Percentiles rank a stretch among this genome's conserved stretches.
phyloP scores from a whole-genome alignment of 2,888 invertebrate genomes.

The Gortyna flavago region DNA sequence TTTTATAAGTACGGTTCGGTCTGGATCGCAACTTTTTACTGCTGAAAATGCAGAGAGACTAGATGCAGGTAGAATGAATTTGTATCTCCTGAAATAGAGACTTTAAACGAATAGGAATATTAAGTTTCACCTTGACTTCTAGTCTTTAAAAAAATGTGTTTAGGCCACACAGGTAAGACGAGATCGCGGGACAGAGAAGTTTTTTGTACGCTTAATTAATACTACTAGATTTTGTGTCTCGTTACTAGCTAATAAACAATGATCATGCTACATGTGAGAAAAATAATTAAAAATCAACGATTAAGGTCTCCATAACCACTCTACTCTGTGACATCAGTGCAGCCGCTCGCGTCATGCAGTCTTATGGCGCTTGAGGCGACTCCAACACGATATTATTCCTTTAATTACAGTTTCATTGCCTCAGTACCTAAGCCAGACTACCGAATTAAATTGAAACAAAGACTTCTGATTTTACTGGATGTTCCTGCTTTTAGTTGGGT shows the following conservation, averaged over 20 bases:
- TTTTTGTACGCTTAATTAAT: not conserved
- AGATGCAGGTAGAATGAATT: not conserved
- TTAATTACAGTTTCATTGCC: conserved; percentile 78
- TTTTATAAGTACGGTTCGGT: not conserved
- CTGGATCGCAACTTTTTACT: not conserved
- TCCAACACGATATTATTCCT: conserved; percentile 73
- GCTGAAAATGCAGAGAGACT: not conserved
- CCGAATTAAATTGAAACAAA: conserved; percentile 65
- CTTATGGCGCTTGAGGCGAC: conserved; percentile 71
- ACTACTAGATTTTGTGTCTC: not conserved
- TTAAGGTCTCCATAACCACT: conserved; percentile 18
- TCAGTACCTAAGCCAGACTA: conserved; percentile 63
- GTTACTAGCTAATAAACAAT: not conserved
- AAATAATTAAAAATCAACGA: not conserved
- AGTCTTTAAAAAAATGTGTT: not conserved
- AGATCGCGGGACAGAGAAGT: not conserved
- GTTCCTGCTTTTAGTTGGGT: conserved; percentile 4
- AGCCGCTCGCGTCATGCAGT: conserved; percentile 67
- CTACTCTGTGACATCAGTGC: conserved; percentile 67
- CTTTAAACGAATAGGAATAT: not conserved
- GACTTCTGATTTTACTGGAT: conserved; percentile 42
- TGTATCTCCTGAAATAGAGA: not conserved
- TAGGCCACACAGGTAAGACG: not conserved
- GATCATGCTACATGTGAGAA: not conserved
- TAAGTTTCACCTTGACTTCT: too few species aligned